Conservation (phyloP, 2,797 vertebrate genomes). For the Eulemur albifrons region DNA sequence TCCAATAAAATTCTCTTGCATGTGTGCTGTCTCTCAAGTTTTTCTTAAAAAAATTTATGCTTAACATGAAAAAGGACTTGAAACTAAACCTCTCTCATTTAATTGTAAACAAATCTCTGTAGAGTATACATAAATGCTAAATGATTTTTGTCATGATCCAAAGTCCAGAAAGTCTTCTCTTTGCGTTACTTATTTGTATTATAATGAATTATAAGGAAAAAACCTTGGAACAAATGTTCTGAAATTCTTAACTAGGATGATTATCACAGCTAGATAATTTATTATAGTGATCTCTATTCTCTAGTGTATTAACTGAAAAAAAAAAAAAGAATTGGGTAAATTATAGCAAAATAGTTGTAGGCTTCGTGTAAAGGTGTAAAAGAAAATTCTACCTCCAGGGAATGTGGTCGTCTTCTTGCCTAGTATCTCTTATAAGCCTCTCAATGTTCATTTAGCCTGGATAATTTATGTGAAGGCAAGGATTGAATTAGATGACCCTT, state of each 20-base stretch:
- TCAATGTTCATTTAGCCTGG: neutral
- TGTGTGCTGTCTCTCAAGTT: neutral
- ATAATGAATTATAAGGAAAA: neutral
- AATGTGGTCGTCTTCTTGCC: neutral
- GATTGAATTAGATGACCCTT: neutral
- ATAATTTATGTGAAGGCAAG: constrained; percentile 36
- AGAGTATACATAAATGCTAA: neutral
- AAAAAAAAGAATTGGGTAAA: neutral
- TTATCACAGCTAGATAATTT: neutral
- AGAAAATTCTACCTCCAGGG: neutral
- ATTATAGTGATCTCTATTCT: neutral
- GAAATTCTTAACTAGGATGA: neutral
- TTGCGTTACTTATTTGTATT: neutral
- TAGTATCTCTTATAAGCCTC: neutral
- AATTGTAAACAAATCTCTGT: neutral
- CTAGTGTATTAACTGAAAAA: neutral
- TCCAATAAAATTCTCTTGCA: neutral
- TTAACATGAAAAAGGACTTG: neutral
- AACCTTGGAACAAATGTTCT: neutral
- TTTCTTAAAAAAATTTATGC: neutral
- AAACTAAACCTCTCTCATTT: neutral
- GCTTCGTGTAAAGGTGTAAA: neutral
- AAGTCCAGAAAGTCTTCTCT: neutral
- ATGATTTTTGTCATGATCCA: neutral
- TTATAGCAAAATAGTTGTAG: neutral